These are phyloP conservation scores for Myotis lucifugus DNA, from an alignment of 2,113 vertebrate species.

Conservation along the genomic window DNA sequence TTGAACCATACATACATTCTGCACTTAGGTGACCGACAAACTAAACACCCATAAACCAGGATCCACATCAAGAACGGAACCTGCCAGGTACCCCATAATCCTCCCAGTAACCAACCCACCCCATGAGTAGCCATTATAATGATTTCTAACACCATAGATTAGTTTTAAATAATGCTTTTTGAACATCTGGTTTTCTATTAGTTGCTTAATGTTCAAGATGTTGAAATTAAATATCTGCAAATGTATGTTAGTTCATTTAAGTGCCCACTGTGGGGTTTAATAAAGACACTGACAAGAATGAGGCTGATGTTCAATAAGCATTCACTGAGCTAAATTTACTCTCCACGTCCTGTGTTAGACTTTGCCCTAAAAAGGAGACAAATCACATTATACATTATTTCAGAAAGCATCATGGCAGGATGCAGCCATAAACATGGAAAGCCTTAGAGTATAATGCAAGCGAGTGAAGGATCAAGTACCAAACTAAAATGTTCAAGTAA, in stretches of 20 bases:
- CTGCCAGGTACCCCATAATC: background rate
- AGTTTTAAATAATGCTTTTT: background rate
- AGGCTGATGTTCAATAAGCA: background rate
- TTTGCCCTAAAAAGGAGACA: background rate
- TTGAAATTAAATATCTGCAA: background rate
- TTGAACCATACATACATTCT: background rate
- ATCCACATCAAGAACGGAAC: background rate
- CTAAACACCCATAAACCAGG: background rate
- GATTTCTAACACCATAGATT: background rate
- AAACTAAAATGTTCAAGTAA: background rate
- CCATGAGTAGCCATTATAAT: background rate
- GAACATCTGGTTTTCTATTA: background rate
- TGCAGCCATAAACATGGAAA: background rate
- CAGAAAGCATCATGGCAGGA: background rate
- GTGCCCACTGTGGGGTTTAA: background rate
- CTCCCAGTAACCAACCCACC: background rate
- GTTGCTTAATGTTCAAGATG: background rate
- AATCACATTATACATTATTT: background rate
- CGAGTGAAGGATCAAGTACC: background rate
- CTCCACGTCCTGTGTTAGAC: background rate
- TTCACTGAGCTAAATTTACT: background rate
- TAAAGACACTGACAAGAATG: background rate
- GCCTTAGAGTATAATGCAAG: background rate
- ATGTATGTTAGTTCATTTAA: conserved; percentile 8
- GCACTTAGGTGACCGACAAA: background rate